Conservation (phyloP, 2,797 vertebrate species). For the Cheirogaleus major region DNA sequence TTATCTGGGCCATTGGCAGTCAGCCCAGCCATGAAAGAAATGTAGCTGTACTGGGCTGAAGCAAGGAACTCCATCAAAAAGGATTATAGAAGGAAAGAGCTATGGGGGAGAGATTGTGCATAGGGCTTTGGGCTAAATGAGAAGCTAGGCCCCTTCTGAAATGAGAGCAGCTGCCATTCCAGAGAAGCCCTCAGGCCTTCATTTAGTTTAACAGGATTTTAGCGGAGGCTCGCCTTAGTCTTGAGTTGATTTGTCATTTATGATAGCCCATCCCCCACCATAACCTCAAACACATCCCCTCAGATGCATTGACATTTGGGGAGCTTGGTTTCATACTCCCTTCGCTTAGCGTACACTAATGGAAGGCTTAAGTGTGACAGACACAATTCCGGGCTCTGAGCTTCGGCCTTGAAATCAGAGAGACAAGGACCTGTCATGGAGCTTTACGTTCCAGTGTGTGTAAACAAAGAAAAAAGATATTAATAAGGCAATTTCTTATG, state of each 20-base stretch:
- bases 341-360: neutral
- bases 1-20: slow-evolving; percentile 12
- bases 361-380: neutral
- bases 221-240: neutral
- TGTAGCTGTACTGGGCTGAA: neutral
- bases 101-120: neutral
- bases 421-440: no score
- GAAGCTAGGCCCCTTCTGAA: neutral
- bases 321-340: neutral
- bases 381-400: neutral
- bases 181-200: neutral
- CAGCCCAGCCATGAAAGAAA: neutral
- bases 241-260: neutral
- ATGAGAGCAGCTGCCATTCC: neutral
- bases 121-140: neutral
- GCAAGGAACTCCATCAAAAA: slow-evolving; percentile 31
- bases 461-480: neutral
- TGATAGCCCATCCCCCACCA: neutral
- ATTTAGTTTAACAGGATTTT: slow-evolving; percentile 42
- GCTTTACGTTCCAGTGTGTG: neutral
- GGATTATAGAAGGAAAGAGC: neutral
- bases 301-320: neutral
- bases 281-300: slow-evolving; percentile 3
- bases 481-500: neutral
- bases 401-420: neutral